Base-by-base conservation (phyloP, 2,797 vertebrate genomes). In the Silurus lanzhouensis region DNA sequence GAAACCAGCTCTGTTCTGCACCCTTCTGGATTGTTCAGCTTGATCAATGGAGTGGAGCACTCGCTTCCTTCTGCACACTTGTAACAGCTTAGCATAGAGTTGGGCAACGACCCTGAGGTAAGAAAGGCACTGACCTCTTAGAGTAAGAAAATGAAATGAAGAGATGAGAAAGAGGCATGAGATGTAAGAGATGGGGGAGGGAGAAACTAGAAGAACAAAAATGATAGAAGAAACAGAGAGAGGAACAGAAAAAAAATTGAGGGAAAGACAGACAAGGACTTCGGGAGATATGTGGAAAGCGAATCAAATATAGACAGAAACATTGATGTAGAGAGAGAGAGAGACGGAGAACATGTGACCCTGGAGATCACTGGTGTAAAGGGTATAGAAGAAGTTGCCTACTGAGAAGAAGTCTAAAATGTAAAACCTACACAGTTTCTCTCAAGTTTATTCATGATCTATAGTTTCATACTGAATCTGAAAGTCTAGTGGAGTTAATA, bases 1-100 rank as follows among this genome's bases (percentile, higher is more conserved):
- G 87, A 87, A 88, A 81, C 84, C 87, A 17, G 60, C 87, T 86
- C 84, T 67, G 75, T 78, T 85, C 83, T 89, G 81, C 84, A 82
- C 82, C 84, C 79, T 58, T 81, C 84, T 84, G 86, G 81, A 85
- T 84, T 87, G 70, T 87, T 76, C 60, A 22, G 61, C 60, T 14
- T 52, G 82, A 75, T 83, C 82, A 64, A 27, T 76, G 72, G 25
- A 76, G 19, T 75, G 17, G 12, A 8, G 25, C 17, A 20, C 46
- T 57, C 38, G 64, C 60, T 83, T 64, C 82, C 72, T 76, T 83
- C 46, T 48, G 17, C 19, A 20, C 38, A 55, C 48, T 67, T 55
- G 52, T 81, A 5, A 27, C 15, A n/a, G n/a, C 46, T 55, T 67
- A 55, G 9, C 27, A 13, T 25, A 25, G 44, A 66, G 61, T 80